Base-by-base conservation (phyloP, 2,888 invertebrate genomes). In the Lithodes maja region DNA sequence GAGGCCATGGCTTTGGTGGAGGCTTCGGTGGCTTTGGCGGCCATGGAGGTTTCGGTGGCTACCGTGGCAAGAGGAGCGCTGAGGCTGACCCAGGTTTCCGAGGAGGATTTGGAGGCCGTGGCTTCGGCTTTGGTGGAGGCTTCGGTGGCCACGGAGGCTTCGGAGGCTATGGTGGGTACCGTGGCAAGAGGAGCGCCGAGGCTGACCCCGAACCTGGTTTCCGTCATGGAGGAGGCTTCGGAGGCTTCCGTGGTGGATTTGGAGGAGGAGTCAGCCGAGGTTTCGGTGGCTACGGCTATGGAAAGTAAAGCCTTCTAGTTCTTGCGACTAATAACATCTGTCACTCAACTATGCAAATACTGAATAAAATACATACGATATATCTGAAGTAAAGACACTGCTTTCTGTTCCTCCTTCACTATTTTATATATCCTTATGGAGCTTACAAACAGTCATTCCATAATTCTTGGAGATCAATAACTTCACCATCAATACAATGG, bases 141-240 rank as follows among this genome's bases (percentile, higher is more conserved):
- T 82, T 82, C 12, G 69, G 69, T 5, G 82, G 82, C 50, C 52
- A 69, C 69, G 82, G 82, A 49, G 82, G 81, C 68, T 81, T 68
- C 69, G 82, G 82, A 49, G 82, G 81, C 68, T 81, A 49, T 49
- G 81, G 81, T n/a, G 81, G 69, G 1, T 82, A 69, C 50, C 82
- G 82, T n/a, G 82, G 82, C 68, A 82, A 82, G 69, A 82, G 82
- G 69, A 82, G 82, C 52, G 82, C 82, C n/a, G 82, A 82, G 17
- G 82, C 82, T n/a, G 52, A 82, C 3, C 69, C 82, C 69, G 82
- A 68, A 69, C 82, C 82, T 12, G 82, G 82, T 50, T 82, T 82
- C 69, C 33, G 33, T 33, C 7, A n/a, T 7, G 50, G 52, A 5
- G 50, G 69, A 1, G 82, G 80, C 80, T 61, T 80, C 3, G 80